A percentile compares a stretch with the other conserved stretches of the same genome.
phyloP scores from a whole-genome alignment of 2,797 vertebrate species.

The Sebastes miniatus region DNA sequence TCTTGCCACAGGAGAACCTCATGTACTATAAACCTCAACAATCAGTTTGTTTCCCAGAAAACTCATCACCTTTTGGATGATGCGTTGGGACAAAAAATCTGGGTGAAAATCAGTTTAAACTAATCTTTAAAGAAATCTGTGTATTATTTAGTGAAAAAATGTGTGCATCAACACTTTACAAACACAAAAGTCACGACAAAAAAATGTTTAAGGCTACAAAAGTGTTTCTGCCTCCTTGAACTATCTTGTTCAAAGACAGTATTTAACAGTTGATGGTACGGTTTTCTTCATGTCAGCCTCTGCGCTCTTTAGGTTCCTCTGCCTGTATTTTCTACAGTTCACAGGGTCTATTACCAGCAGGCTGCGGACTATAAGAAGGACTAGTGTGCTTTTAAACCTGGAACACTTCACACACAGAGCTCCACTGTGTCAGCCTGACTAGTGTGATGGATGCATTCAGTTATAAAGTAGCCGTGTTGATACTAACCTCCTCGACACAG shows the following conservation, averaged over 20 bases:
- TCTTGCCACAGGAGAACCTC: not conserved
- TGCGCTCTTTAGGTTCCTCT: conserved; percentile 3
- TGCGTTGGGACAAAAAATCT: not conserved
- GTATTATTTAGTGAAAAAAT: not conserved
- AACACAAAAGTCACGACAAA: not conserved
- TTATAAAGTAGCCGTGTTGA: conserved; percentile 82
- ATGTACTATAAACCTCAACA: not conserved
- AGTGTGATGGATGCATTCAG: conserved; percentile 84
- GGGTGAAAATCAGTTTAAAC: not conserved
- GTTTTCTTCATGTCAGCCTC: not conserved
- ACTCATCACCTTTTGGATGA: not conserved
- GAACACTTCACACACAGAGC: conserved; percentile 57
- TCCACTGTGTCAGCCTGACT: conserved; percentile 69
- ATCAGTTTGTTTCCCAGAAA: not conserved
- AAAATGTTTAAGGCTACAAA: not conserved
- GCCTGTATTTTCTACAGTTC: conserved; percentile 32
- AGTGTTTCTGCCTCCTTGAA: not conserved
- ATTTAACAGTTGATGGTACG: not conserved
- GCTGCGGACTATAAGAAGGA: conserved; percentile 39
- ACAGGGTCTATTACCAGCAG: conserved; percentile 37
- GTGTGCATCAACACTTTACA: not conserved
- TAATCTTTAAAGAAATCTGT: not conserved
- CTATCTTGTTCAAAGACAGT: not conserved
- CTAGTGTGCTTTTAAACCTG: conserved; percentile 55
- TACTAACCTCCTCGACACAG: conserved; percentile 80